phyloP scores from a whole-genome alignment of 2,113 vertebrate species.

The Burhinus bistriatus region DNA sequence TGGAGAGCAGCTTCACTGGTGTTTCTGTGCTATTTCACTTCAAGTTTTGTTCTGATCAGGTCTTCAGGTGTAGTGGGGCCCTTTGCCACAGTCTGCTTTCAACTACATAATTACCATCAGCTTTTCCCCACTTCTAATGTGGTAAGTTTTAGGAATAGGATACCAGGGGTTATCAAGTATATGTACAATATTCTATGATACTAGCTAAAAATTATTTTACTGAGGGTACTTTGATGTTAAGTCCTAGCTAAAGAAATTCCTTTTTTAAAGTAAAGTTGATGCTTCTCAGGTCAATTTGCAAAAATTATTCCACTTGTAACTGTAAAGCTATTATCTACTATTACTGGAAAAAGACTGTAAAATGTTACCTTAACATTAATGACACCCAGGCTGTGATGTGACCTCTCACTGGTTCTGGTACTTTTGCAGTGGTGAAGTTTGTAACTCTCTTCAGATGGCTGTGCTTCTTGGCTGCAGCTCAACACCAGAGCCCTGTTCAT shows the following conservation, averaged over 20 bases:
- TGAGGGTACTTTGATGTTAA: not conserved
- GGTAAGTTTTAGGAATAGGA: not conserved
- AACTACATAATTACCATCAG: not conserved
- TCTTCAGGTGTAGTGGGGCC: not conserved
- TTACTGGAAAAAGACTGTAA: not conserved
- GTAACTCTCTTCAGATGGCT: slow-evolving; percentile 49
- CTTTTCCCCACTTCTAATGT: not conserved
- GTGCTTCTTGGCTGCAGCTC: slow-evolving; percentile 62
- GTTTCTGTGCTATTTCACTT: not conserved
- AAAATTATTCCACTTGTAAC: not conserved
- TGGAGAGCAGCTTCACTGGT: not conserved
- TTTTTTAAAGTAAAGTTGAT: not conserved
- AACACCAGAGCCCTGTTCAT: slow-evolving; percentile 50
- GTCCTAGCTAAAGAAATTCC: not conserved
- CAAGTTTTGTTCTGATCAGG: not conserved
- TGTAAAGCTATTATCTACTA: not conserved
- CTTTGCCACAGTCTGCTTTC: not conserved
- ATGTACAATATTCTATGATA: not conserved
- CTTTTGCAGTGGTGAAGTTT: slow-evolving; percentile 68
- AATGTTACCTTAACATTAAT: slow-evolving; percentile 61
- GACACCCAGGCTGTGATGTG: slow-evolving; percentile 47
- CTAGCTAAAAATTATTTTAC: not conserved
- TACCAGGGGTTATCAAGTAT: not conserved
- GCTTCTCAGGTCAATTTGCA: not conserved
- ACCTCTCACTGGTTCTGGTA: slow-evolving; percentile 37